These are phyloP conservation scores for Mimachlamys varia DNA, from an alignment of 2,888 invertebrate species.

Conservation along the genomic window DNA sequence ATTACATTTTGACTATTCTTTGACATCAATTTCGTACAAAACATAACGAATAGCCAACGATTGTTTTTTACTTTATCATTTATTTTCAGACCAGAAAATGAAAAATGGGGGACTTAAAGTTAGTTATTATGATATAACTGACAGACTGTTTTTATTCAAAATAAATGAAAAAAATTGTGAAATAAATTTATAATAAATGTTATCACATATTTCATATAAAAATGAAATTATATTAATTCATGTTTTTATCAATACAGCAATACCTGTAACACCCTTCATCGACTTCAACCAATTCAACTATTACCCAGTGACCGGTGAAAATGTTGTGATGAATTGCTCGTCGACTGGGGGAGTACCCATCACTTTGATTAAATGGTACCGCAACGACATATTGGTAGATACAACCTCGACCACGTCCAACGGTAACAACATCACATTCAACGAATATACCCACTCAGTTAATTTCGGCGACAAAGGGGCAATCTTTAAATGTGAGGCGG, in stretches of 20 bases:
- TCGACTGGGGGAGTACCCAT: neutral
- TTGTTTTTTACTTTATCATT: no score
- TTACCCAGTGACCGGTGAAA: neutral
- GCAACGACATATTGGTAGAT: neutral
- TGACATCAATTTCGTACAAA: no score
- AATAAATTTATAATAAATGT: no score
- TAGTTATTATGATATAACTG: no score
- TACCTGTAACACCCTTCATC: neutral
- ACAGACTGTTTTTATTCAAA: no score
- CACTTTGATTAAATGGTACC: neutral
- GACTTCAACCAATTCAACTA: neutral
- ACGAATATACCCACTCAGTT: neutral
- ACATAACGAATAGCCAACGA: no score
- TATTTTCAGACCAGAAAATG: no score
- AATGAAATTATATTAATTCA: no score
- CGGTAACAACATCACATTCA: neutral
- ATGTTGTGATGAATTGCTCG: neutral
- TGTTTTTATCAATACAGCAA: neutral
- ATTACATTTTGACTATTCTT: no score
- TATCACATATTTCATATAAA: no score
- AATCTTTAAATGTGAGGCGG: neutral
- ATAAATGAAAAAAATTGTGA: no score
- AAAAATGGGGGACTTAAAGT: no score
- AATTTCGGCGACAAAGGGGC: neutral
- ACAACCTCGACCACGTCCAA: neutral